Evolutionary conservation across 2,113 vertebrate genomes (phyloP), one percentile per base, ranked within the genome.

Genomic region (Bufo bufo): DNA sequence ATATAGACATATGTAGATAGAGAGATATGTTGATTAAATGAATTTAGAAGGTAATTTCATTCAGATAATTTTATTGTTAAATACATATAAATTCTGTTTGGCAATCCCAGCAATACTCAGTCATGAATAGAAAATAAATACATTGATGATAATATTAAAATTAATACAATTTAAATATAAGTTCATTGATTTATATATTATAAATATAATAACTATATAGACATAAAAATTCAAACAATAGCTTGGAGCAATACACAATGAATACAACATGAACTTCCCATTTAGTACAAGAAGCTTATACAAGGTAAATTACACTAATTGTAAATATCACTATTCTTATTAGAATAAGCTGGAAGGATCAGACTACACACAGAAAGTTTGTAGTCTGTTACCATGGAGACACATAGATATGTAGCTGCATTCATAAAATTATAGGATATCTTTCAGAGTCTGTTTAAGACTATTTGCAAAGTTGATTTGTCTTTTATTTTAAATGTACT

Each of bases 61-160:
- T 85, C 19, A 74, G 0, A 74, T 74, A 2, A 58, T 75, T 85
- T 85, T 85, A 85, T 74, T 85, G 69, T 74, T 85, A 84, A 84
- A 84, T 84, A 85, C 50, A 72, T 54, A 71, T 71, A 84, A 83
- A 84, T 75, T 85, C 83, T 74, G 58, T 45, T 83, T 83, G 72
- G 4, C 11, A 58, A 74, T 58, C 54, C 69, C 83, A 58, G 69
- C 54, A 47, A 19, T 74, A 74, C 19, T 56, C 52, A 74, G 69
- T 75, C 3, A 47, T 45, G 14, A 71, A 59, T 8, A 75, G 10
- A 59, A 85, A 85, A 85, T 85, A 85, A 85, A 85, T 85, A 85
- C 23, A 58, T 75, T 59, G 52, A 59, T 59, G 52, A 59, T 84
- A 61, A 84, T 75, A 85, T 74, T 74, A 85, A 74, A 58, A 85